phyloP scores from a whole-genome alignment of 2,113 vertebrate genomes.

The Bubo blakistoni region DNA sequence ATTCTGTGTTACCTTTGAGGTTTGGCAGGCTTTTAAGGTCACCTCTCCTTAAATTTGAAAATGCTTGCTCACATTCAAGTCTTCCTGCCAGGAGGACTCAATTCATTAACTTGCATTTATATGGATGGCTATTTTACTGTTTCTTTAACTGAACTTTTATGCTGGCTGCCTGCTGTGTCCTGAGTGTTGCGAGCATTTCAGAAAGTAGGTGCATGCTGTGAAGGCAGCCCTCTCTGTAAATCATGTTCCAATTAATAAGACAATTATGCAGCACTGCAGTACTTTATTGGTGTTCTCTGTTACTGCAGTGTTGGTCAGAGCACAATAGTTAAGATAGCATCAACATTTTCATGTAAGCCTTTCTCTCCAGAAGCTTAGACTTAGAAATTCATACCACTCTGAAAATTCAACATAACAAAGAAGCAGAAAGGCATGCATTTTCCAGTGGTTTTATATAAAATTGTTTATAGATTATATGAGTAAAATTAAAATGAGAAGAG shows the following conservation, averaged over 20 bases:
- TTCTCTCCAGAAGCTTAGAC: neutral
- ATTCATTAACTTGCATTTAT: conserved; percentile 58
- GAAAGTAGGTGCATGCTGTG: conserved; percentile 62
- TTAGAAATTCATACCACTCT: neutral
- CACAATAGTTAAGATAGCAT: neutral
- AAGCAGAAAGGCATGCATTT: neutral
- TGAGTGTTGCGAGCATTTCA: conserved; percentile 43
- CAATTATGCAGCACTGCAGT: conserved; percentile 44
- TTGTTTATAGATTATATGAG: neutral
- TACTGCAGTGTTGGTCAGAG: conserved; percentile 12
- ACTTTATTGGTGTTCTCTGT: conserved; percentile 41
- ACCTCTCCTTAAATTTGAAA: conserved; percentile 20
- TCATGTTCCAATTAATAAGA: conserved; percentile 64
- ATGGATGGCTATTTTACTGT: conserved; percentile 27
- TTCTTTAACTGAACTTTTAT: conserved; percentile 56
- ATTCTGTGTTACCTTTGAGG: conserved; percentile 2
- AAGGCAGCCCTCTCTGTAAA: conserved; percentile 52
- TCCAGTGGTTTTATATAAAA: neutral
- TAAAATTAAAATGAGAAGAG: conserved; percentile 3
- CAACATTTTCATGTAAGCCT: neutral
- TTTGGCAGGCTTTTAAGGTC: conserved; percentile 23
- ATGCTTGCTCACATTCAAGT: conserved; percentile 42
- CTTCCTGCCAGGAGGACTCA: conserved; percentile 37
- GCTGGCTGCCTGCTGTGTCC: conserved; percentile 51
- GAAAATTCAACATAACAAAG: neutral